These are phyloP conservation scores for Nemurella pictetii DNA, from an alignment of 2,888 invertebrate genomes.

Conservation along the genomic window DNA sequence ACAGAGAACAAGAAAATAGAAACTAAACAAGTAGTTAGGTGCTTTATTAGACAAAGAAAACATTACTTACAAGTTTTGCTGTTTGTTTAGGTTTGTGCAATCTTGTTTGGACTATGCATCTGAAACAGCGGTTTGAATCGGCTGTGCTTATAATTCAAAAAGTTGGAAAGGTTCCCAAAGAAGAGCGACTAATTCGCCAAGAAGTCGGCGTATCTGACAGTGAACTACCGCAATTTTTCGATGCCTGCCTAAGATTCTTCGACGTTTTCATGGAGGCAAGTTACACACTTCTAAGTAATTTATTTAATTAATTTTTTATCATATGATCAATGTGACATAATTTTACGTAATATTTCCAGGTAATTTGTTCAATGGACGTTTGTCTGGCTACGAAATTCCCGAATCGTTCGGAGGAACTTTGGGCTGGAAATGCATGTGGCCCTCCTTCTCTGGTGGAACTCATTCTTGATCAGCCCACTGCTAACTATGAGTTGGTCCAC, in stretches of 20 bases:
- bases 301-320: too few relatives aligned
- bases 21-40: constrained; percentile 1
- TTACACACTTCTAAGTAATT: too few relatives aligned
- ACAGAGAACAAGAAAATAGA: neutral
- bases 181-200: constrained; percentile 79
- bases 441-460: constrained; percentile 73
- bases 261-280: constrained; percentile 62
- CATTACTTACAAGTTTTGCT: too few relatives aligned
- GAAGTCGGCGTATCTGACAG: constrained; percentile 72
- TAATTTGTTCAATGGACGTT: constrained; percentile 45
- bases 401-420: constrained; percentile 60
- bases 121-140: constrained; percentile 78
- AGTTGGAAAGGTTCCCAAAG: constrained; percentile 81
- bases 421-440: constrained; percentile 59
- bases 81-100: constrained; percentile 68
- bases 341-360: neutral
- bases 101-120: constrained; percentile 86
- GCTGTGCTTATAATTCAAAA: constrained; percentile 77
- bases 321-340: too few relatives aligned
- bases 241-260: constrained; percentile 55
- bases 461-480: constrained; percentile 73
- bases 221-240: constrained; percentile 53
- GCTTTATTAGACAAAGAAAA: neutral
- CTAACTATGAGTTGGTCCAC: constrained; percentile 74
- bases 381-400: neutral